Base-by-base conservation (phyloP, 2,888 invertebrate species). In the Tiliacea aurago region DNA sequence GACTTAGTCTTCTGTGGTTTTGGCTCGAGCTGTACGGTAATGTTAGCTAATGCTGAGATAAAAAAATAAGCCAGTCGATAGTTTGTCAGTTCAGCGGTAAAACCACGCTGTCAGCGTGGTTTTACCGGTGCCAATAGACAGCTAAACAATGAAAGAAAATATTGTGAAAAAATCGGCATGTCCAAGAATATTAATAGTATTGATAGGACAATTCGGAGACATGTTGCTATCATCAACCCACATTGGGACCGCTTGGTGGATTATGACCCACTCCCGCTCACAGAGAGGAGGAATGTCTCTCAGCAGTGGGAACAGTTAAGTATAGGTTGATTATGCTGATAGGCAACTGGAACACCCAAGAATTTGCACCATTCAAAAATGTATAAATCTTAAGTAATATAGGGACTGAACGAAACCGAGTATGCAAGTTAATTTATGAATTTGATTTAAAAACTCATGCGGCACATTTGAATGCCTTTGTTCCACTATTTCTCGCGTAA, bases 401-500 rank as follows among this genome's bases (percentile, higher is more conserved):
- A n/a, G 49, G 13, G 43, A 13, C 13, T 15, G 11, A 58, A 53
- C 9, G 43, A 41, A 37, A 53, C 49, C 11, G 7, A 53, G 20
- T 23, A 41, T 15, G 10, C 47, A 59, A 51, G 62, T 61, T 69
- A 71, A 73, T 75, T 75, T 76, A 79, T 53, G 67, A 68, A 83
- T 72, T 79, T 61, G 43, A 77, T 68, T 65, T 37, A 63, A 73
- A 76, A 85, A 77, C 73, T 75, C 63, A 73, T 20, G 68, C 66
- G 18, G 58, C 41, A 70, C 64, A 70, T 73, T 55, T 62, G 76
- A 70, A 79, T 73, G 47, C 69, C 49, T 72, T 74, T 84, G 77
- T 63, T 73, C 61, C 55, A 72, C 67, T 81, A 75, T 82, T 73
- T 69, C 65, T 76, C 66, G 70, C 49, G 62, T 65, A 63, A 78